Percentiles rank a stretch among this genome's conserved stretches.
These are phyloP conservation scores for Cylindroiulus punctatus DNA, from an alignment of 2,888 invertebrate genomes.

Conservation along the genomic window DNA sequence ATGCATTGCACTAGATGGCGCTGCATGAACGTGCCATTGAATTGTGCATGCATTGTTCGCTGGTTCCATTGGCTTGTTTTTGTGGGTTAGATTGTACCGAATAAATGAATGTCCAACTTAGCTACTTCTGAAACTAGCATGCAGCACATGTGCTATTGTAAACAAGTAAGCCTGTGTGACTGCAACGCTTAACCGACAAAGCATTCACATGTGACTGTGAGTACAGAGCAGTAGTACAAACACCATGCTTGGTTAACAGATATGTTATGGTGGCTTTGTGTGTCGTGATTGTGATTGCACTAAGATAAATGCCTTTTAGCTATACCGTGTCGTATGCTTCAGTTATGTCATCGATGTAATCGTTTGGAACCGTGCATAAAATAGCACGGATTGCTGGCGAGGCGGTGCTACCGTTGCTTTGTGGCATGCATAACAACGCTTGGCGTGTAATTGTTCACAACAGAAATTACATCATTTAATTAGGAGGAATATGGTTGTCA, in stretches of 20 bases:
- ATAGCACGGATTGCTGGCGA: not conserved
- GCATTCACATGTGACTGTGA: conserved; percentile 32
- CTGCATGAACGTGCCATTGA: too few species aligned
- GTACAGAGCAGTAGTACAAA: conserved; percentile 25
- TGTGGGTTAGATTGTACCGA: too few species aligned
- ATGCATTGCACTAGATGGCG: too few species aligned
- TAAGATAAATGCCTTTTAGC: not conserved
- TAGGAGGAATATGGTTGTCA: not conserved
- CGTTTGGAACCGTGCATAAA: conserved; percentile 25
- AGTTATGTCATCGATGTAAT: conserved; percentile 32
- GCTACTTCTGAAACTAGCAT: not conserved
- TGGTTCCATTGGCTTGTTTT: too few species aligned
- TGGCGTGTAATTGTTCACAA: not conserved
- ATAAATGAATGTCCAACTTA: too few species aligned
- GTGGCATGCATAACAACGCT: not conserved
- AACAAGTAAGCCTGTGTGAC: not conserved
- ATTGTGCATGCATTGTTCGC: too few species aligned
- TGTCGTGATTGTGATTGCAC: not conserved
- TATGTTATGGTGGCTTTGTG: conserved; percentile 32
- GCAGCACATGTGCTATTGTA: too few species aligned
- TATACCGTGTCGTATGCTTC: not conserved
- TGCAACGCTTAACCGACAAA: conserved; percentile 25
- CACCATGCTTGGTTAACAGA: conserved; percentile 22
- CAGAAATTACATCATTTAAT: not conserved
- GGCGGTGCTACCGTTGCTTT: not conserved